These are phyloP conservation scores for Chrysolina americana DNA, from an alignment of 2,888 invertebrate genomes.

Conservation along the genomic window DNA sequence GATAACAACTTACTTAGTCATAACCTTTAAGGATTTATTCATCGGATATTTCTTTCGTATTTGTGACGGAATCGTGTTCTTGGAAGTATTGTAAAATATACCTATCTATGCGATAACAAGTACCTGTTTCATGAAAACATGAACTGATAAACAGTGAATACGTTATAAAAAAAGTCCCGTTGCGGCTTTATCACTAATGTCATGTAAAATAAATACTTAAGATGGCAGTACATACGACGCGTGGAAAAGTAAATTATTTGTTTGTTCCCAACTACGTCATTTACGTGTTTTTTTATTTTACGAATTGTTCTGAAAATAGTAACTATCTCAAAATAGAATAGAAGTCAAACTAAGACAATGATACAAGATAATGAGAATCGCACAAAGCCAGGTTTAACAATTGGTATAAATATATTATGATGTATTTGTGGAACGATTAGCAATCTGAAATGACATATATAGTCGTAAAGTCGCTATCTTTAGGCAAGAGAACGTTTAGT, in stretches of 20 bases:
- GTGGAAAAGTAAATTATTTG: neutral
- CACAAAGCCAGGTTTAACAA: neutral
- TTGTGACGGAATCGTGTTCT: no score
- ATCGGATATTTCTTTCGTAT: no score
- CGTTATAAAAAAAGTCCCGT: neutral
- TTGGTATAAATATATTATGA: neutral
- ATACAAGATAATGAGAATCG: neutral
- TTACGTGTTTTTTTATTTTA: neutral
- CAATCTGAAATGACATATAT: neutral
- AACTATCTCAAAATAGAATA: neutral
- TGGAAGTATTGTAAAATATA: neutral
- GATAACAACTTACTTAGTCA: no score
- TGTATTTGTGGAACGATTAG: neutral
- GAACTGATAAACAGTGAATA: neutral
- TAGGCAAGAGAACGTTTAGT: neutral
- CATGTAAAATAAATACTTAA: neutral
- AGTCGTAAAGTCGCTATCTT: slow-evolving; percentile 6
- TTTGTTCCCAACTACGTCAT: neutral
- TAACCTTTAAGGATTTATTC: no score
- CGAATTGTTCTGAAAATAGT: neutral
- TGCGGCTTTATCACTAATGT: neutral
- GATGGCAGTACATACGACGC: neutral
- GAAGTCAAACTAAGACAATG: slow-evolving; percentile 3
- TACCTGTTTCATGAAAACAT: neutral
- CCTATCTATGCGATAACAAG: neutral